Evolutionary conservation across 1,140 invertebrate species (phyloP).

Genomic region (Drosophila hydei): DNA sequence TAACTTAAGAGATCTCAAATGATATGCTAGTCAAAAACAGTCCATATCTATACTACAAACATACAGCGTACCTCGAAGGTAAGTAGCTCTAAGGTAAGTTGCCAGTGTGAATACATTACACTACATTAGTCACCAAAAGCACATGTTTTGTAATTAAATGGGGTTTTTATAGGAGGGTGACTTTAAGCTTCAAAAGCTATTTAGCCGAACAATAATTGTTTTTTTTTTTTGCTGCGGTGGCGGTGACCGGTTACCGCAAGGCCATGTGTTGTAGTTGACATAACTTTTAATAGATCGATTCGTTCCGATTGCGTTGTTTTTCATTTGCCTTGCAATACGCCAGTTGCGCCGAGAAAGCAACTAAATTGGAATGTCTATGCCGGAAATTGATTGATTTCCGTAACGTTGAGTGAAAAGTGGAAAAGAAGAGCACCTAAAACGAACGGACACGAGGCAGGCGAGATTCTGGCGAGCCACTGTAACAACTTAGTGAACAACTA

Average conservation of each 20-base stretch:
- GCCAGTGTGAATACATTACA: neutral
- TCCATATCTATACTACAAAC: no score
- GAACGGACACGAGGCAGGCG: neutral
- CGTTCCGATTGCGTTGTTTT: conserved; percentile 11
- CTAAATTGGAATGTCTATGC: conserved; percentile 63
- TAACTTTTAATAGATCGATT: conserved; percentile 3
- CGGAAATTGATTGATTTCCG: conserved; percentile 81
- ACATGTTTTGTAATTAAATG: no score
- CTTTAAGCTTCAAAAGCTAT: no score
- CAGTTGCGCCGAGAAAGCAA: conserved; percentile 17
- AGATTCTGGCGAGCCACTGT: neutral
- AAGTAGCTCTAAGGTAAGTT: neutral
- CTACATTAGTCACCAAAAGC: neutral
- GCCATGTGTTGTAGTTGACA: neutral
- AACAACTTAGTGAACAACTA: neutral
- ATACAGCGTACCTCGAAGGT: no score
- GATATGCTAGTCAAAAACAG: no score
- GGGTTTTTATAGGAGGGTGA: no score
- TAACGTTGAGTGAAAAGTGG: conserved; percentile 30
- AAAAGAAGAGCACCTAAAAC: conserved; percentile 10
- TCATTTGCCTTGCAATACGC: conserved; percentile 17
- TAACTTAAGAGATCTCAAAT: no score
- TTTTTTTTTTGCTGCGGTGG: no score
- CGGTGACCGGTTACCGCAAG: neutral
- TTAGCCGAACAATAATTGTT: no score